A percentile compares a stretch with the other conserved stretches of the same genome.
These are phyloP conservation scores for Corythornis vintsioides DNA, from an alignment of 2,113 vertebrate species.

Conservation along the genomic window DNA sequence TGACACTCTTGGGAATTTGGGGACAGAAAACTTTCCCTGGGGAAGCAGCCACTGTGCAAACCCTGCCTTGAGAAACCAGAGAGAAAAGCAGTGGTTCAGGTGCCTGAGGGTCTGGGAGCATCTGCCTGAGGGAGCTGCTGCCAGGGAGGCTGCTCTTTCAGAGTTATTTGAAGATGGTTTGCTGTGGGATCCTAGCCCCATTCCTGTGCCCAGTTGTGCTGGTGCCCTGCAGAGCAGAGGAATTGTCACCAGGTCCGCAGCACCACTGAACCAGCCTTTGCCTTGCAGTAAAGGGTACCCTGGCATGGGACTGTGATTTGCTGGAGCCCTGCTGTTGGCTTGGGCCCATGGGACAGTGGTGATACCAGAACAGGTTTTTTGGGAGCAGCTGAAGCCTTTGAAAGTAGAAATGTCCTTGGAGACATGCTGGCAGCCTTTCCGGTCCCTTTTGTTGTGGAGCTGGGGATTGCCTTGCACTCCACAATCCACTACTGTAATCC, in stretches of 20 bases:
- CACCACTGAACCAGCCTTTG: neutral
- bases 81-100: neutral
- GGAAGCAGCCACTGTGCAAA: neutral
- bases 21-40: conserved; percentile 45
- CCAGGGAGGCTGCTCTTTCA: neutral
- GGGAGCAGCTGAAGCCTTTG: conserved; percentile 25
- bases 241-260: neutral
- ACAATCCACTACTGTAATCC: conserved; percentile 53
- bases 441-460: conserved; percentile 28
- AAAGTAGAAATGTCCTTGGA: conserved; percentile 26
- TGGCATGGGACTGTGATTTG: neutral
- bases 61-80: neutral
- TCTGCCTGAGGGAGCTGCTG: neutral
- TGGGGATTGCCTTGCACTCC: conserved; percentile 35
- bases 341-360: neutral
- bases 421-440: neutral
- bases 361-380: neutral
- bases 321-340: neutral
- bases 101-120: neutral
- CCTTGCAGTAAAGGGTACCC: neutral
- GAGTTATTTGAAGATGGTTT: neutral
- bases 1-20: conserved; percentile 59
- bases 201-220: neutral
- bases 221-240: neutral
- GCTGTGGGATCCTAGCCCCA: neutral